Evolutionary conservation across 2,888 invertebrate genomes (phyloP).

Genomic region (Marasmarcha lunaedactyla): DNA sequence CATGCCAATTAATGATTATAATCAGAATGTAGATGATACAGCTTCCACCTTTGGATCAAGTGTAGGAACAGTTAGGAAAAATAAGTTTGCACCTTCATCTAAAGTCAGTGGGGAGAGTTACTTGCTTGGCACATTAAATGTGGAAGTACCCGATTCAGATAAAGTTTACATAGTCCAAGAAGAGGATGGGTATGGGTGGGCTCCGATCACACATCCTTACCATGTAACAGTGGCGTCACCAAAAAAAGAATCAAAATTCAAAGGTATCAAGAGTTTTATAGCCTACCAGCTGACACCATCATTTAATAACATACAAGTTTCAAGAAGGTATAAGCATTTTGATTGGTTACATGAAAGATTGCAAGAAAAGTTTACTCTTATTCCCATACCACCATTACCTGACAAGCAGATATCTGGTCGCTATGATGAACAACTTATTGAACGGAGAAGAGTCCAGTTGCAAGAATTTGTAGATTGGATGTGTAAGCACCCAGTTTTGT

Average conservation of each 20-base stretch:
- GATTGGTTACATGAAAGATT: slow-evolving; percentile 98
- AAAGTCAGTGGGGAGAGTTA: slow-evolving; percentile 93
- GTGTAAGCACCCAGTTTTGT: slow-evolving; percentile 94
- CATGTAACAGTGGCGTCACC: slow-evolving; percentile 92
- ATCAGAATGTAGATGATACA: slow-evolving; percentile 61
- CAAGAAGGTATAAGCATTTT: slow-evolving; percentile 97
- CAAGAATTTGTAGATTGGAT: slow-evolving; percentile 98
- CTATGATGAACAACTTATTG: slow-evolving; percentile 97
- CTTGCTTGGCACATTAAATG: slow-evolving; percentile 81
- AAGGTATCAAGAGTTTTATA: slow-evolving; percentile 97
- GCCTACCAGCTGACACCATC: slow-evolving; percentile 96
- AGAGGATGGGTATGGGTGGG: slow-evolving; percentile 83
- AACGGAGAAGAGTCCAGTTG: slow-evolving; percentile 91
- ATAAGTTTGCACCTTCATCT: slow-evolving; percentile 88
- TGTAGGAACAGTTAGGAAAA: slow-evolving; percentile 78
- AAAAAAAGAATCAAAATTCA: slow-evolving; percentile 97
- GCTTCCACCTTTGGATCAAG: slow-evolving; percentile 67
- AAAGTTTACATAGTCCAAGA: slow-evolving; percentile 80
- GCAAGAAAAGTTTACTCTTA: slow-evolving; percentile 92
- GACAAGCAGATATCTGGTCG: slow-evolving; percentile 98
- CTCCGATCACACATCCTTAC: slow-evolving; percentile 78
- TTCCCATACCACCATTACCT: slow-evolving; percentile 96
- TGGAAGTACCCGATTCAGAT: slow-evolving; percentile 76
- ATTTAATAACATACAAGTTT: slow-evolving; percentile 93
- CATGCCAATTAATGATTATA: slow-evolving; percentile 62